Conservation (phyloP, 2,113 vertebrate genomes). For the Hippotragus niger region DNA sequence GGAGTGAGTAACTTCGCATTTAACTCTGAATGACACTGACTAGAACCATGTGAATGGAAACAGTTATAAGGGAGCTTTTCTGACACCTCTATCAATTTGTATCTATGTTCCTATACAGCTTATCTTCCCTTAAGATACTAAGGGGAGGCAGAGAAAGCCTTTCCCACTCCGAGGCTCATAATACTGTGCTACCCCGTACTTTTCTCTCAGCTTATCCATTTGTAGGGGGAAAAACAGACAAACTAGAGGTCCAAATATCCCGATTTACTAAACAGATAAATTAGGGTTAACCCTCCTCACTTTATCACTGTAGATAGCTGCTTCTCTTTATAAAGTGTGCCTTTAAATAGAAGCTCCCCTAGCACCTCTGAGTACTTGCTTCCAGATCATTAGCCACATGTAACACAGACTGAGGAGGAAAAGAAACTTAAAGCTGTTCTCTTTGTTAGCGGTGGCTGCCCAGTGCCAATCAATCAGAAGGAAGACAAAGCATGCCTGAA, state of each 20-base stretch:
- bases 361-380: conserved; percentile 24
- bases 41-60: background rate
- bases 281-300: background rate
- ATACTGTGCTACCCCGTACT: rapidly evolving
- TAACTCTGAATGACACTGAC: background rate
- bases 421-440: conserved; percentile 18
- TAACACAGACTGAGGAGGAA: conserved; percentile 30
- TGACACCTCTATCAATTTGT: background rate
- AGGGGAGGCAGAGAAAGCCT: background rate
- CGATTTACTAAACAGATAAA: conserved; percentile 15
- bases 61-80: background rate
- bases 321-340: background rate
- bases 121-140: background rate
- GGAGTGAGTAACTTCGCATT: background rate
- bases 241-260: background rate
- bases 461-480: conserved; percentile 20
- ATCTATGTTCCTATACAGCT: background rate
- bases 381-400: conserved; percentile 55
- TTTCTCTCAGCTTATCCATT: background rate
- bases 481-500: conserved; percentile 36
- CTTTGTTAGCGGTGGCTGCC: conserved; percentile 17
- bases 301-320: background rate
- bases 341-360: conserved; percentile 33
- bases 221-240: background rate
- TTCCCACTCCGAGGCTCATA: background rate